Base-by-base conservation (phyloP, 2,888 invertebrate genomes). In the Cataglyphis rosenhaueri region DNA sequence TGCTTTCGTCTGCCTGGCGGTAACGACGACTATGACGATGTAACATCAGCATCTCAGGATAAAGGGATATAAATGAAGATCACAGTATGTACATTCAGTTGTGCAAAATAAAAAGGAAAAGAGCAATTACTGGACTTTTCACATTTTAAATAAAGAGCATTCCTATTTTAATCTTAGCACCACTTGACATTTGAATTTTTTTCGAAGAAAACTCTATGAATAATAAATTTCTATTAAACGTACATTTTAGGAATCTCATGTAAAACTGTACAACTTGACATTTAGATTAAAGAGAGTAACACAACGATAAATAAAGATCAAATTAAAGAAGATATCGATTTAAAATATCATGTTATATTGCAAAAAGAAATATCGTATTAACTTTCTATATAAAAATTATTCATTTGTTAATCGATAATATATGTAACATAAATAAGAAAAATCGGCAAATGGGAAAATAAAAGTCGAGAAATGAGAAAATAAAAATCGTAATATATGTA, bases 1-100 rank as follows among this genome's bases (percentile, higher is more conserved):
- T 79, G 82, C 68, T 76, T 83, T 70, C 41, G 44, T 29, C 78
- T 59, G 76, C 71, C 48, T 74, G 82, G 82, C 85, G 71, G 75
- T 62, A 76, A 81, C 62, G 74, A 61, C 57, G 78, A 81, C 57
- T 71, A 25, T 18, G 55, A 62, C 32, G 29, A 65, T 44, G 75
- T 62, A 55, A 74, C 55, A 74, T 73, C 74, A 44, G 68, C 41
- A 29, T 44, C 38, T 9, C 6, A 25, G 52, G 55, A 44, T 38
- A 64, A 81, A 64, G n/a, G 52, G 48, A 81, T 81, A 32, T 74
- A 75, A 74, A 74, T 74, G 74, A 74, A 62, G 38, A 81, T 75
- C 55, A 76, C 57, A 64, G 55, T 65, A 52, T n/a, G 8, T 52
- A 59, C 57, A 29, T 70, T 44, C 41, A 25, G 32, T 38, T 48